Evolutionary conservation across 2,888 invertebrate genomes (phyloP).

Genomic region (Bembecia ichneumoniformis): DNA sequence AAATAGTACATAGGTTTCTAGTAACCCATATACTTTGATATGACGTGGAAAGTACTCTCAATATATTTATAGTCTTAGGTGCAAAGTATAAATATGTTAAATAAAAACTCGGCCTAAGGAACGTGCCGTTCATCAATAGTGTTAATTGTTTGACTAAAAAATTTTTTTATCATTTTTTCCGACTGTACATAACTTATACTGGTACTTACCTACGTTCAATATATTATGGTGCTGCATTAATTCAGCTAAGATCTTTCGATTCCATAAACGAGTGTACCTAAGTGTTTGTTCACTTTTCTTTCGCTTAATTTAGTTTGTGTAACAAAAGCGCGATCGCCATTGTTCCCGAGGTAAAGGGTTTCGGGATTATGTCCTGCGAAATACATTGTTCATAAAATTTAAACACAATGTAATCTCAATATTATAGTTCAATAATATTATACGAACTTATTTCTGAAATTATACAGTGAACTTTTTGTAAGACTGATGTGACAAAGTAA

Average conservation of each 20-base stretch:
- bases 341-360: constrained; percentile 6
- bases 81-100: too few relatives aligned
- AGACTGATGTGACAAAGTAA: too few relatives aligned
- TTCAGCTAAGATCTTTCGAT: constrained; percentile 43
- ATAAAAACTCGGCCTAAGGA: too few relatives aligned
- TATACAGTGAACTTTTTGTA: neutral
- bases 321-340: constrained; percentile 22
- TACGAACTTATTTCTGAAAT: constrained; percentile 1
- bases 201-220: constrained; percentile 9
- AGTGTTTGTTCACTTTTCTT: constrained; percentile 33
- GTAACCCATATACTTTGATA: too few relatives aligned
- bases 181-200: too few relatives aligned
- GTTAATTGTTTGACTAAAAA: too few relatives aligned
- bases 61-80: too few relatives aligned
- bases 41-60: too few relatives aligned
- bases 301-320: constrained; percentile 37
- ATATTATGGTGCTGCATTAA: constrained; percentile 23
- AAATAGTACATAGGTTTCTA: too few relatives aligned
- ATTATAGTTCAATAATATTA: constrained; percentile 1
- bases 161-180: too few relatives aligned
- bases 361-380: constrained; percentile 8
- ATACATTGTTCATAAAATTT: constrained; percentile 9
- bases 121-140: too few relatives aligned
- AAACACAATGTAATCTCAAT: constrained; percentile 3
- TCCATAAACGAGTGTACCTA: constrained; percentile 21